These are phyloP conservation scores for Tinea trinotella DNA, from an alignment of 2,888 invertebrate genomes.

Conservation along the genomic window DNA sequence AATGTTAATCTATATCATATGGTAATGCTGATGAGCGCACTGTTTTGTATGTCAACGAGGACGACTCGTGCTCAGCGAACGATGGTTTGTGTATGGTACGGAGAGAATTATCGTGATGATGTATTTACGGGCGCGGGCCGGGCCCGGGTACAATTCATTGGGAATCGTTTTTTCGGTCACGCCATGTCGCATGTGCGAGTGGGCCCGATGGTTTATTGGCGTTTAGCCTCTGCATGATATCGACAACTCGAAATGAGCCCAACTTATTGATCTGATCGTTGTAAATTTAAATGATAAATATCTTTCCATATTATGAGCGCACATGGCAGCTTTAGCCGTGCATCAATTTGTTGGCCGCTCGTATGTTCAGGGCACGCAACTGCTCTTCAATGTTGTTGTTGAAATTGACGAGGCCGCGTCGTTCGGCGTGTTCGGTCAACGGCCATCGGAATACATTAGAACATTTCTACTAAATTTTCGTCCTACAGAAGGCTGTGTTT, in stretches of 20 bases:
- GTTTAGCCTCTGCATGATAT: constrained; percentile 47
- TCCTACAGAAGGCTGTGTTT: constrained; percentile 72
- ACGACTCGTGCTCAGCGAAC: constrained; percentile 33
- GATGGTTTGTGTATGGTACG: not conserved
- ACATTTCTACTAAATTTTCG: constrained; percentile 72
- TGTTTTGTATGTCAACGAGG: constrained; percentile 28
- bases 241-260: constrained; percentile 35
- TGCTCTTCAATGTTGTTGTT: not conserved
- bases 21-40: constrained; percentile 30
- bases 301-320: constrained; percentile 38
- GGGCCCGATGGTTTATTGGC: constrained; percentile 56
- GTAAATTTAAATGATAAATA: constrained; percentile 41
- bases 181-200: constrained; percentile 66
- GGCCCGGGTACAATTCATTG: constrained; percentile 55
- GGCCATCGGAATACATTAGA: constrained; percentile 66
- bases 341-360: not conserved
- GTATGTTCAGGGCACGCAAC: not conserved
- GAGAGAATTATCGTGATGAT: constrained; percentile 49
- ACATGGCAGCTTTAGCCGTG: constrained; percentile 34
- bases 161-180: constrained; percentile 66
- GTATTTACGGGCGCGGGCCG: constrained; percentile 47
- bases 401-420: not conserved
- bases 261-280: constrained; percentile 39
- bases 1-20: constrained; percentile 10
- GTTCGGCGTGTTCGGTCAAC: constrained; percentile 15